Conservation (phyloP, 2,797 vertebrate species). For the Atherinosoma microstoma region DNA sequence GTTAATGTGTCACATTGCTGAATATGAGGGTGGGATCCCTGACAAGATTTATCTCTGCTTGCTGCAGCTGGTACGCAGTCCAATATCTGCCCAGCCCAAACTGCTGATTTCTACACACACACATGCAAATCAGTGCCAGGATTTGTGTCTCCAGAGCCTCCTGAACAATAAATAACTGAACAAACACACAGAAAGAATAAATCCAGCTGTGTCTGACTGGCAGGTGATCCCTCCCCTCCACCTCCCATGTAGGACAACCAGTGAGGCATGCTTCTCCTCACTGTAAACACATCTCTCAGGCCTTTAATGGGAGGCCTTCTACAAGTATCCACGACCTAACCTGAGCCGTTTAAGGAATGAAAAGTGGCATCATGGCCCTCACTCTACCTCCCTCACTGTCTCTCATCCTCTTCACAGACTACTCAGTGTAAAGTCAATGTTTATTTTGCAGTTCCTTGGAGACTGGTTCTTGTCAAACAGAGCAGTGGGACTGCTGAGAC, state of each 20-base stretch:
- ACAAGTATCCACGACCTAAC: slow-evolving; percentile 24
- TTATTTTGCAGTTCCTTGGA: slow-evolving; percentile 59
- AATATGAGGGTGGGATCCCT: slow-evolving; percentile 30
- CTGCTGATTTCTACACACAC: slow-evolving; percentile 20
- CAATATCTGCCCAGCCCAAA: slow-evolving; percentile 32
- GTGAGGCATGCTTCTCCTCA: neutral
- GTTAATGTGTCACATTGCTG: slow-evolving; percentile 13
- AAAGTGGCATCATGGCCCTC: slow-evolving; percentile 13
- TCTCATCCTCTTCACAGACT: slow-evolving; percentile 12
- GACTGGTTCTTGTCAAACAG: slow-evolving; percentile 28
- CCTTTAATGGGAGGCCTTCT: slow-evolving; percentile 16
- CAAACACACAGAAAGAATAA: neutral
- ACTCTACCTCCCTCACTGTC: slow-evolving; percentile 10
- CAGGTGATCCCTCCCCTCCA: neutral
- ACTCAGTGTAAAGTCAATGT: slow-evolving; percentile 59
- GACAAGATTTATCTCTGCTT: slow-evolving; percentile 21
- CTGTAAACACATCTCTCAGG: slow-evolving; percentile 8
- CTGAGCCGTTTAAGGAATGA: slow-evolving; percentile 12
- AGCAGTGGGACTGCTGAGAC: slow-evolving; percentile 1
- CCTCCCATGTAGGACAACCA: slow-evolving; percentile 13
- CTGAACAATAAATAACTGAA: neutral
- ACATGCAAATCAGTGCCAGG: neutral
- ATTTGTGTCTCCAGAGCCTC: neutral
- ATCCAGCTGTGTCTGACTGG: neutral
- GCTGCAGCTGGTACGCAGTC: slow-evolving; percentile 40